These are phyloP conservation scores for Delphinus delphis DNA, from an alignment of 2,113 vertebrate species.

Conservation along the genomic window DNA sequence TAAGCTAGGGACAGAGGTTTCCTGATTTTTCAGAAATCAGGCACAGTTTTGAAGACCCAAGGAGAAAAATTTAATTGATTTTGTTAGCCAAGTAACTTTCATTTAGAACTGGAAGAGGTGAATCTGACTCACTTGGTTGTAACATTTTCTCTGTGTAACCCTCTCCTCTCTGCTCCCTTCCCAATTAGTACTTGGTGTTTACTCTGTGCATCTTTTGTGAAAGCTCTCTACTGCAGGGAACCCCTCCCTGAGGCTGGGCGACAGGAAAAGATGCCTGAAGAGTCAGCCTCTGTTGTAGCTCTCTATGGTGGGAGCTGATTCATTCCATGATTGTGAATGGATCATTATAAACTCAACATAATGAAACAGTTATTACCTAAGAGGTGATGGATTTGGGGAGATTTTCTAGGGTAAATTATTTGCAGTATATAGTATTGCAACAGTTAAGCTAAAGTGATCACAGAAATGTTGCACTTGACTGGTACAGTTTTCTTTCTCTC, in stretches of 20 bases:
- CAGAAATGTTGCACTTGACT: not conserved
- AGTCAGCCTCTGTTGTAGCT: not conserved
- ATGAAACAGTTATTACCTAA: constrained; percentile 82
- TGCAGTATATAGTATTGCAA: not conserved
- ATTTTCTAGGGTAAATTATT: constrained; percentile 66
- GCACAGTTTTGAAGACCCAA: not conserved
- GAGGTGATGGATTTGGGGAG: constrained; percentile 74
- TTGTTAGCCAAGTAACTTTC: not conserved
- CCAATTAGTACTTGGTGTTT: not conserved
- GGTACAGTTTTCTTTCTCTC: not conserved
- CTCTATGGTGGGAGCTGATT: constrained; percentile 39
- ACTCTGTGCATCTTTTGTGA: not conserved
- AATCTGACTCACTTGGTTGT: not conserved
- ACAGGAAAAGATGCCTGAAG: not conserved
- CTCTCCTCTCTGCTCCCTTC: not conserved
- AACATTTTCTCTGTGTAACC: not conserved
- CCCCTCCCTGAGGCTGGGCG: not conserved
- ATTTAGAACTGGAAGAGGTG: not conserved
- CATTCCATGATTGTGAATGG: constrained; percentile 67
- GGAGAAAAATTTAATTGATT: not conserved
- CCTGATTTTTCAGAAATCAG: not conserved
- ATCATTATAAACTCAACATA: constrained; percentile 73
- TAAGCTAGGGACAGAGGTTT: not conserved
- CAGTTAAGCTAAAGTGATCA: constrained; percentile 63
- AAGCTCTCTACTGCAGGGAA: not conserved